These are phyloP conservation scores for Mormyrus lacerda DNA, from an alignment of 2,113 vertebrate species.

Conservation along the genomic window DNA sequence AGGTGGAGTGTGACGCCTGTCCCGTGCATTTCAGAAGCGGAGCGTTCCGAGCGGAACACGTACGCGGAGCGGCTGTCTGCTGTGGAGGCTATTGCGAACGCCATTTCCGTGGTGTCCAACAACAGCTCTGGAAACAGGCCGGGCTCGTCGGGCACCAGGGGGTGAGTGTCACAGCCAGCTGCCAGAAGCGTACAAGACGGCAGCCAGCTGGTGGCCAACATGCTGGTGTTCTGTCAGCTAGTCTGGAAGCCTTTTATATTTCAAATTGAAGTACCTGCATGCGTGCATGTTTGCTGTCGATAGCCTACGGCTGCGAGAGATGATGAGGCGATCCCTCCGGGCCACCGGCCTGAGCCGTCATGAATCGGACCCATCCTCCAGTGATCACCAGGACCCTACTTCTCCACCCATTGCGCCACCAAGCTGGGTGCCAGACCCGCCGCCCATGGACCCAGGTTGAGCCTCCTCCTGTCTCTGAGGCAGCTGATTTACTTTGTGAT, in stretches of 20 bases:
- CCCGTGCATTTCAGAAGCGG: constrained; percentile 80
- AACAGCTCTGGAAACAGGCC: constrained; percentile 94
- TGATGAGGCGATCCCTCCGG: constrained; percentile 93
- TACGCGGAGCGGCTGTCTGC: constrained; percentile 96
- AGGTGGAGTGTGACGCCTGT: constrained; percentile 24
- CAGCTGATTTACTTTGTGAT: neutral
- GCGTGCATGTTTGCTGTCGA: constrained; percentile 26
- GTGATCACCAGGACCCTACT: constrained; percentile 94
- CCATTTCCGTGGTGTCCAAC: constrained; percentile 97
- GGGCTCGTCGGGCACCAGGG: constrained; percentile 92
- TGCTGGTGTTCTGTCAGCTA: neutral
- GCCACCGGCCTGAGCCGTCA: constrained; percentile 89
- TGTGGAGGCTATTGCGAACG: constrained; percentile 96
- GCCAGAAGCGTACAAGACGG: neutral
- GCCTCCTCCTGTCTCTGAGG: neutral
- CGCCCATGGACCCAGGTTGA: constrained; percentile 92
- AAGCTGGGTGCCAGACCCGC: constrained; percentile 98
- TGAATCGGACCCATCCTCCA: constrained; percentile 90
- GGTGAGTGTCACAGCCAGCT: constrained; percentile 53
- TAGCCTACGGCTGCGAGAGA: constrained; percentile 89
- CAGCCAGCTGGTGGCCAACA: neutral
- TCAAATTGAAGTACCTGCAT: neutral
- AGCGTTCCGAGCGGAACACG: constrained; percentile 94
- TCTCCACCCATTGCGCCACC: constrained; percentile 95
- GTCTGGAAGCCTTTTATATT: neutral